phyloP scores from a whole-genome alignment of 2,888 invertebrate species.

The Salticus scenicus region DNA sequence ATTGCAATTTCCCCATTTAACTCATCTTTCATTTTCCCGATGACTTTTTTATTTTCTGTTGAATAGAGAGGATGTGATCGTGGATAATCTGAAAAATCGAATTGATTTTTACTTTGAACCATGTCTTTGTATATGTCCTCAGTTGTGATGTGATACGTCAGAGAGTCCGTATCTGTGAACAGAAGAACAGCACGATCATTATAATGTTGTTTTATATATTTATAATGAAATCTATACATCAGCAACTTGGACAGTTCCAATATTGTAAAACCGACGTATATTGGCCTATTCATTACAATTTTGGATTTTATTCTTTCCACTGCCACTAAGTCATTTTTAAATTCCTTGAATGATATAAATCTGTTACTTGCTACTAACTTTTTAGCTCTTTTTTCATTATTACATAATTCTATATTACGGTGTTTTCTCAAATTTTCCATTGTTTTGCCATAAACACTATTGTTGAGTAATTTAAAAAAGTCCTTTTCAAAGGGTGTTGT shows the following conservation, averaged over 20 bases:
- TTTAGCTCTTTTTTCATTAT: conserved; percentile 72
- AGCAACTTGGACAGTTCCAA: conserved; percentile 71
- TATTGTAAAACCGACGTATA: conserved; percentile 72
- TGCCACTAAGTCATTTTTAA: no score
- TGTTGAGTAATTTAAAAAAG: no score
- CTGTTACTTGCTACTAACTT: conserved; percentile 47
- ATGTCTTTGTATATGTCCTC: conserved; percentile 4
- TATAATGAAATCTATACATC: conserved; percentile 72
- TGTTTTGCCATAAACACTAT: no score
- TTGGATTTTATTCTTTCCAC: background rate
- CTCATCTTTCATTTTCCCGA: no score
- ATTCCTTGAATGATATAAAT: conserved; percentile 54
- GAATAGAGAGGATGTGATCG: background rate
- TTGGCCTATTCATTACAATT: conserved; percentile 69
- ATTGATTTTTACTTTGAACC: background rate
- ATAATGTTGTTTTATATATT: conserved; percentile 70
- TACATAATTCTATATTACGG: conserved; percentile 76
- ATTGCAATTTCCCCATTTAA: no score
- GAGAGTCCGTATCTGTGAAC: conserved; percentile 74
- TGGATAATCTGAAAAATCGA: conserved; percentile 9
- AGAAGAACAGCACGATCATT: conserved; percentile 68
- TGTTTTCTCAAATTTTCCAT: no score
- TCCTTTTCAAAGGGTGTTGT: conserved; percentile 74
- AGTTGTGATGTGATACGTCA: conserved; percentile 4
- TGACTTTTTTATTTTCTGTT: background rate